A percentile compares a stretch with the other conserved stretches of the same genome.
These are phyloP conservation scores for Conger conger DNA, from an alignment of 2,113 vertebrate genomes.

Conservation along the genomic window DNA sequence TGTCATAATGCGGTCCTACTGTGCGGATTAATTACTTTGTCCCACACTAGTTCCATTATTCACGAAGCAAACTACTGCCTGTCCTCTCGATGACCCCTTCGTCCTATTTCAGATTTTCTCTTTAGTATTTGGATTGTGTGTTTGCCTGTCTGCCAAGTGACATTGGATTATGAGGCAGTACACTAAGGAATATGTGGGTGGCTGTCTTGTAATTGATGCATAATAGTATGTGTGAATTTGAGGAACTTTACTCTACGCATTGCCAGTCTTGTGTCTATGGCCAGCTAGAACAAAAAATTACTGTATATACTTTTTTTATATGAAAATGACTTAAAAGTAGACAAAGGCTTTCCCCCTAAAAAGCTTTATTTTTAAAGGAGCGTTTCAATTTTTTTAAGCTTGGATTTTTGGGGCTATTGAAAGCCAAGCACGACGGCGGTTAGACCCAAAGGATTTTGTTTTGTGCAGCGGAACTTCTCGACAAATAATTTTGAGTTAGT, in stretches of 20 bases:
- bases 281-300: slow-evolving; percentile 36
- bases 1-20: background rate
- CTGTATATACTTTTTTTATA: slow-evolving; percentile 68
- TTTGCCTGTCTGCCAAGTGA: background rate
- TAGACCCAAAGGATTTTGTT: background rate
- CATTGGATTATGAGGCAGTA: background rate
- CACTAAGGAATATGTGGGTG: background rate
- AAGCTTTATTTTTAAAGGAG: slow-evolving; percentile 36
- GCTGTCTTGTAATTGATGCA: background rate
- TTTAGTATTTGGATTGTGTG: background rate
- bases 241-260: slow-evolving; percentile 5
- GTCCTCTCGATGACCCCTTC: background rate
- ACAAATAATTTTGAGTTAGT: slow-evolving; percentile 1
- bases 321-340: slow-evolving; percentile 40
- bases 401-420: background rate
- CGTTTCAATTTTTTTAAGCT: slow-evolving; percentile 8
- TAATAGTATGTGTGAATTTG: slow-evolving; percentile 24
- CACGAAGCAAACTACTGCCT: background rate
- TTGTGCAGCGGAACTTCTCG: background rate
- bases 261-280: slow-evolving; percentile 38
- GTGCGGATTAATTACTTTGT: background rate
- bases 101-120: background rate
- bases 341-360: background rate
- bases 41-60: background rate
- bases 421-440: background rate